phyloP scores from a whole-genome alignment of 2,888 invertebrate species.

The Polydrusus tereticollis region DNA sequence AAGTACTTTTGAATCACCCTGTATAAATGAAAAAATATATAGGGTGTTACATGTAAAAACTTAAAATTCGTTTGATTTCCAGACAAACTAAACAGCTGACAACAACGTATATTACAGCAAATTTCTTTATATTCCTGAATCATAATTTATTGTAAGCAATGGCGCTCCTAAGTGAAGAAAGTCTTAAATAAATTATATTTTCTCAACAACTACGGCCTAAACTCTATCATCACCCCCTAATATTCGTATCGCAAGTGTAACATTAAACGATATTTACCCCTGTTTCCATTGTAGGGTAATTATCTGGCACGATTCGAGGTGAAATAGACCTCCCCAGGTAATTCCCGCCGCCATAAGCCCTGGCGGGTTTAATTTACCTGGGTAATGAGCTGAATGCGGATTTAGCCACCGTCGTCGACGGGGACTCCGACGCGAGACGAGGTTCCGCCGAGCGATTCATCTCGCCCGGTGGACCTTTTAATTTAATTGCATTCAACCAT shows the following conservation, averaged over 20 bases:
- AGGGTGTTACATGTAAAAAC: too few relatives aligned
- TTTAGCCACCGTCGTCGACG: constrained; percentile 49
- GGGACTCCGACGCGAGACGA: constrained; percentile 27
- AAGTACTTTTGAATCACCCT: too few relatives aligned
- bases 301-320: constrained; percentile 48
- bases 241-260: constrained; percentile 16
- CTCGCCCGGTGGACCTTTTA: constrained; percentile 47
- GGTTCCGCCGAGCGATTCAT: constrained; percentile 29
- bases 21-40: too few relatives aligned
- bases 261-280: constrained; percentile 46
- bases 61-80: too few relatives aligned
- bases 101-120: too few relatives aligned
- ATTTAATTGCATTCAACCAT: constrained; percentile 49
- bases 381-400: constrained; percentile 65
- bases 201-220: neutral
- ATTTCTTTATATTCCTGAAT: too few relatives aligned
- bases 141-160: too few relatives aligned
- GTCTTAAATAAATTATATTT: neutral
- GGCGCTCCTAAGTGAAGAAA: too few relatives aligned
- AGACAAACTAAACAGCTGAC: too few relatives aligned
- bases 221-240: constrained; percentile 16
- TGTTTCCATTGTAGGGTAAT: constrained; percentile 43
- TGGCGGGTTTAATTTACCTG: constrained; percentile 64
- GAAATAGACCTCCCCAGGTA: constrained; percentile 62
- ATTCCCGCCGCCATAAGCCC: constrained; percentile 55